phyloP scores from a whole-genome alignment of 2,113 vertebrate genomes.

The Bungarus multicinctus region DNA sequence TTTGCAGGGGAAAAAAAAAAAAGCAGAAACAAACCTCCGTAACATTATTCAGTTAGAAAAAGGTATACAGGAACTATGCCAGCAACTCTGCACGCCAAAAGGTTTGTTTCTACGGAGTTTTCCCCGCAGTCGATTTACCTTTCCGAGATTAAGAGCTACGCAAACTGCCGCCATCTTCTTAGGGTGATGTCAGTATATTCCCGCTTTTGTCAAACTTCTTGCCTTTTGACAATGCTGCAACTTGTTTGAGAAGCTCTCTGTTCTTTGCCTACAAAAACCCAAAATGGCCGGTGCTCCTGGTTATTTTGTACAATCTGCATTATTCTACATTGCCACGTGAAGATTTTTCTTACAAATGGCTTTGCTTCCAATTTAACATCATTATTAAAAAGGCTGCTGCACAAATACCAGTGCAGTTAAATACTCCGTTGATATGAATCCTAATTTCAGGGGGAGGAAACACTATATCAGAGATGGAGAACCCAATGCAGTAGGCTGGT shows the following conservation, averaged over 20 bases:
- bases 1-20: slow-evolving; percentile 22
- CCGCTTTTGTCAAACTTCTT: slow-evolving; percentile 98
- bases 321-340: neutral
- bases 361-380: neutral
- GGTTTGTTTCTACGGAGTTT: slow-evolving; percentile 75
- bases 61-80: slow-evolving; percentile 74
- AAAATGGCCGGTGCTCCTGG: neutral
- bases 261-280: slow-evolving; percentile 87
- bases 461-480: neutral
- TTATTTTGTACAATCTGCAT: neutral
- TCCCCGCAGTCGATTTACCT: slow-evolving; percentile 68
- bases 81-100: slow-evolving; percentile 71
- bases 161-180: slow-evolving; percentile 61
- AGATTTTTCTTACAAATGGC: neutral
- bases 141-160: slow-evolving; percentile 58
- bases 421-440: neutral
- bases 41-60: slow-evolving; percentile 73
- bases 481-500: neutral
- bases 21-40: slow-evolving; percentile 42
- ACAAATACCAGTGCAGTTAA: neutral
- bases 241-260: slow-evolving; percentile 97
- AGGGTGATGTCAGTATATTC: slow-evolving; percentile 88
- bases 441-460: neutral
- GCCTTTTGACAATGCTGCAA: slow-evolving; percentile 95
- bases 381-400: neutral